A percentile compares a stretch with the other conserved stretches of the same genome.
phyloP scores from a whole-genome alignment of 2,797 vertebrate species.

The Myotis findleyi region DNA sequence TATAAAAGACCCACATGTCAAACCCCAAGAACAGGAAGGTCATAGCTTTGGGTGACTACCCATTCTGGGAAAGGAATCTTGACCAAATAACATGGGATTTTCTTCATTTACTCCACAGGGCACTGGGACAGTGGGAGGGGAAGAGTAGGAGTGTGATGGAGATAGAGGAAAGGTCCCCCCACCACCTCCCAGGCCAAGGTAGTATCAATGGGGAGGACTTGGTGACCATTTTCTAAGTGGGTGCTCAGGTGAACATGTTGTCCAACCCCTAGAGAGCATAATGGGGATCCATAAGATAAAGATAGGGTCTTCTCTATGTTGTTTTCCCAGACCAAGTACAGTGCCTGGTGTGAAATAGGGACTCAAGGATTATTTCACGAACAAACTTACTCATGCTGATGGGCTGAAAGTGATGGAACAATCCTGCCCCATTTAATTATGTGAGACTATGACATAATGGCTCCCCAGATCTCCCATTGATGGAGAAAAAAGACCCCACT shows the following conservation, averaged over 20 bases:
- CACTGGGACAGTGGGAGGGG: neutral
- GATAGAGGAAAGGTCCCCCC: accelerated
- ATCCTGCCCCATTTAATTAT: neutral
- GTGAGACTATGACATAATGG: neutral
- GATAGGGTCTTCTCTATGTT: neutral
- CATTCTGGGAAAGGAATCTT: neutral
- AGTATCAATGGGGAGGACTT: neutral
- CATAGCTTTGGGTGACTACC: neutral
- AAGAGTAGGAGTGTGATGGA: neutral
- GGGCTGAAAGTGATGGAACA: neutral
- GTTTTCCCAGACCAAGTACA: neutral
- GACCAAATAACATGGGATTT: neutral
- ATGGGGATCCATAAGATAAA: neutral
- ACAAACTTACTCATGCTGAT: accelerated
- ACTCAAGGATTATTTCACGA: accelerated
- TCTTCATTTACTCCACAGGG: accelerated
- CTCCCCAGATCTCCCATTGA: neutral
- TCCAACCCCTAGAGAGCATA: neutral
- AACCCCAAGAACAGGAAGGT: neutral
- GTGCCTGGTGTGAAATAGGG: neutral
- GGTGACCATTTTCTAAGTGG: neutral
- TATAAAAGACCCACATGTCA: neutral
- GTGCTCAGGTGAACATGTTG: accelerated
- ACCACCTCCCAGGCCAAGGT: neutral
- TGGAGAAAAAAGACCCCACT: neutral